Evolutionary conservation across 2,797 vertebrate species (phyloP), one percentile per base, ranked within the genome.

Genomic region (Myotis vivesi): DNA sequence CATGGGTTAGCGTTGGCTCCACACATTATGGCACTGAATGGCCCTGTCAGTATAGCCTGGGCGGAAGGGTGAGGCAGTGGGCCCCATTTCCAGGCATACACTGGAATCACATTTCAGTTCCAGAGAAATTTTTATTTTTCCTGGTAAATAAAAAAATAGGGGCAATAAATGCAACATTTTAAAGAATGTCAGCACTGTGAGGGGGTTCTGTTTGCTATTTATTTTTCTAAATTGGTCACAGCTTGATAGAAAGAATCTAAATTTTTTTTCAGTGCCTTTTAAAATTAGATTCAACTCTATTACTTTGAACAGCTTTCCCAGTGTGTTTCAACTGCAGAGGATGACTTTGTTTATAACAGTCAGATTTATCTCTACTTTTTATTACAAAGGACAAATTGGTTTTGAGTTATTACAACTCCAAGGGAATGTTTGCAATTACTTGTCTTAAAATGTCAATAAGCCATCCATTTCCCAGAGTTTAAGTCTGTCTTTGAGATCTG

Each of bases 341-440:
- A 84, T 87, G 44, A 25, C 2, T 95, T 96, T 64, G 30, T 81
- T 53, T 95, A 89, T 88, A 93, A 81, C 33, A 46, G 90, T 83
- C 79, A 95, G 81, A 94, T 94, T 93, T 88, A 89, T 94, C 93
- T 87, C 92, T 96, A 95, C 95, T 93, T 92, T 64, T 68, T 75
- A 75, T 95, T 97, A 87, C 66, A 89, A 95, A 98, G 23, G 33
- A 94, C 75, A 82, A 68, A 36, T 62, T 97, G 41, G 3, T 75
- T 97, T 94, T 97, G 89, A 38, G n/a, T 6, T 92, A 83, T 96
- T 96, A 80, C 0, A 4, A 36, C 68, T 96, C 79, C 23, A 95
- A 96, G 46, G 38, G 93, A 97, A 96, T 97, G 71, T 85, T 96
- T 95, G 59, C 55, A 95, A 68, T 95, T 97, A 92, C 68, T 94